Percentiles rank a stretch among this genome's conserved stretches.
Conservation (phyloP, 2,797 vertebrate species). For the Diplodus sargus region DNA sequence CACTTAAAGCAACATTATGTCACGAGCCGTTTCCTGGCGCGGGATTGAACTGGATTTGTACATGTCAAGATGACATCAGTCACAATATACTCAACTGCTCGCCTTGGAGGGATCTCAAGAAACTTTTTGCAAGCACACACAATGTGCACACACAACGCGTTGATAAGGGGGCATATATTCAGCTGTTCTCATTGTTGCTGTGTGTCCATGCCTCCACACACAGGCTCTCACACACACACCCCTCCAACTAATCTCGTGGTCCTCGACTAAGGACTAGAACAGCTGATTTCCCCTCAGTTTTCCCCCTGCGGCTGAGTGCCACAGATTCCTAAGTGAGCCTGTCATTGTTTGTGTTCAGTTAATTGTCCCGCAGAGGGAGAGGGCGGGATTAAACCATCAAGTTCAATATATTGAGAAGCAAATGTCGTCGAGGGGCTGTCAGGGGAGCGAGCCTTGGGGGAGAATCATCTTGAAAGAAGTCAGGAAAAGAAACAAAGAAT, state of each 20-base stretch:
- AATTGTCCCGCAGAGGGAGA: conserved; percentile 77
- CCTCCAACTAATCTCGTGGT: conserved; percentile 66
- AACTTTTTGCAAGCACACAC: conserved; percentile 5
- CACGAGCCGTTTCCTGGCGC: conserved; percentile 61
- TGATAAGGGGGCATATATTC: conserved; percentile 45
- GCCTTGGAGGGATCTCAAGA: conserved; percentile 27
- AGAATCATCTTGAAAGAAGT: conserved; percentile 69
- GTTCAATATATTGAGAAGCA: conserved; percentile 76
- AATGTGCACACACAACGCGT: neutral
- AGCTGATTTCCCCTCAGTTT: conserved; percentile 77
- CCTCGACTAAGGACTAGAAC: conserved; percentile 67
- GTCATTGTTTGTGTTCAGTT: conserved; percentile 81
- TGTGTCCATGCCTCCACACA: conserved; percentile 45
- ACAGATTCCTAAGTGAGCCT: conserved; percentile 76
- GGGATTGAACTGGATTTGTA: conserved; percentile 56
- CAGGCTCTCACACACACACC: conserved; percentile 28
- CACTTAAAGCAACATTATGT: conserved; percentile 70
- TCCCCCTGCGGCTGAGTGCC: conserved; percentile 70
- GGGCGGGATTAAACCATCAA: conserved; percentile 78
- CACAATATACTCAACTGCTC: conserved; percentile 28
- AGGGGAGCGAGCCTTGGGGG: conserved; percentile 59
- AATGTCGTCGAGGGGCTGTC: conserved; percentile 68
- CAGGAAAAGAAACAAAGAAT: conserved; percentile 66
- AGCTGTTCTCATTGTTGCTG: conserved; percentile 53
- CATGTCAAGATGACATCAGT: conserved; percentile 63